A percentile compares a stretch with the other conserved stretches of the same genome.
Evolutionary conservation across 2,888 invertebrate species (phyloP).

Genomic region (Drosophila kambysellisi): DNA sequence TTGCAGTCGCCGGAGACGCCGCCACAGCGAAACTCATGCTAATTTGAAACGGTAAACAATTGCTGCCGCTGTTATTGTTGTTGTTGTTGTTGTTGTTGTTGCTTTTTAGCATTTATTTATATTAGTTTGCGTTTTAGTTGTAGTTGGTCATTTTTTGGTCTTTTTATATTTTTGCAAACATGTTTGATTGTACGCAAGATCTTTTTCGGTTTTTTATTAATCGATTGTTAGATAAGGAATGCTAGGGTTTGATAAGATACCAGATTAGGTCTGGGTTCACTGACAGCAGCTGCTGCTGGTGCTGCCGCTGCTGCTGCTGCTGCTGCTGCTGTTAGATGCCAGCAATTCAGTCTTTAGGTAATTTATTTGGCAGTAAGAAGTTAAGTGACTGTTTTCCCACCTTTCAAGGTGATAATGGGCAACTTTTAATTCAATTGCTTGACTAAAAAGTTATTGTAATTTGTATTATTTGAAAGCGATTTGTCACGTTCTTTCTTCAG

Average conservation of each 20-base stretch:
- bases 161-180: slow-evolving; percentile 7
- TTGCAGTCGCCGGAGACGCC: slow-evolving; percentile 58
- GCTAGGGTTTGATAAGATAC: slow-evolving; percentile 24
- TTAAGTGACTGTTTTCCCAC: background rate
- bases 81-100: slow-evolving; percentile 5
- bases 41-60: slow-evolving; percentile 76
- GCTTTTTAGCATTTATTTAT: slow-evolving; percentile 44
- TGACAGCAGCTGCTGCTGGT: background rate
- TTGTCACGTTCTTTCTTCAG: background rate
- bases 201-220: slow-evolving; percentile 32
- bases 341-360: background rate
- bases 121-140: slow-evolving; percentile 10
- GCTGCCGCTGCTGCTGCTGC: background rate
- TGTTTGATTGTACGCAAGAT: slow-evolving; percentile 35
- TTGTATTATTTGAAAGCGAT: background rate
- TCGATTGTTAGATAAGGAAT: slow-evolving; percentile 44
- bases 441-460: background rate
- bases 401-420: background rate
- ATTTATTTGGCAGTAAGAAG: background rate
- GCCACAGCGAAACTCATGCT: slow-evolving; percentile 49
- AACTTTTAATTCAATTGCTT: background rate
- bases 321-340: background rate
- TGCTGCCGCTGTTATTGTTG: slow-evolving; percentile 27
- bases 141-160: background rate
- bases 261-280: background rate